phyloP scores from a whole-genome alignment of 2,113 vertebrate species.

The Syngnathus floridae region DNA sequence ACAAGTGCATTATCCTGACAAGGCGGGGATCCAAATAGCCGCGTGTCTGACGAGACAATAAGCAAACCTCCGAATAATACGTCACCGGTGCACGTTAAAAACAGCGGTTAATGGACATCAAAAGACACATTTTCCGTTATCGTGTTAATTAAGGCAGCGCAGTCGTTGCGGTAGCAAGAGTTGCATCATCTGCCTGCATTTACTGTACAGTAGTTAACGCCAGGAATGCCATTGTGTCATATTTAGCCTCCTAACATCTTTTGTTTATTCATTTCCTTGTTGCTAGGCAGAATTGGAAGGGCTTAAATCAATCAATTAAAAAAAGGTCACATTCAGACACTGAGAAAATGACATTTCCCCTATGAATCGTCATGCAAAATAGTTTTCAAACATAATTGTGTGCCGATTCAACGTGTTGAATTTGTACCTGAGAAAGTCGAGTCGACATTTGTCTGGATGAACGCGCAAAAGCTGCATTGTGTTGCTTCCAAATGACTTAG shows the following conservation, averaged over 20 bases:
- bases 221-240: background rate
- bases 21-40: conserved; percentile 42
- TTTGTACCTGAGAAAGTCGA: background rate
- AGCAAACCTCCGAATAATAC: conserved; percentile 65
- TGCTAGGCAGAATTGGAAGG: background rate
- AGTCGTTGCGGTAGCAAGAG: conserved; percentile 5
- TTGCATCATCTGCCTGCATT: background rate
- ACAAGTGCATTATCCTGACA: conserved; percentile 63
- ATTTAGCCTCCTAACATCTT: background rate
- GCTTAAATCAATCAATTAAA: background rate
- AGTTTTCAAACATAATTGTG: background rate
- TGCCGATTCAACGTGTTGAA: background rate
- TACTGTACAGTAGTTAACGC: background rate
- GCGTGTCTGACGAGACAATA: conserved; percentile 51
- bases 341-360: no score
- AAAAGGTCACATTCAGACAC: no score
- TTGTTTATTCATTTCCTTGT: background rate
- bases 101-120: conserved; percentile 56
- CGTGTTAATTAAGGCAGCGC: conserved; percentile 57
- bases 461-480: background rate
- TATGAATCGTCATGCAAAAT: no score
- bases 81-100: conserved; percentile 64
- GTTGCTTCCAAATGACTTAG: background rate
- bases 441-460: background rate
- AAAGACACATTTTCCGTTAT: conserved; percentile 57